A percentile compares a stretch with the other conserved stretches of the same genome.
These are phyloP conservation scores for Melanchra persicariae DNA, from an alignment of 2,888 invertebrate genomes.

Conservation along the genomic window DNA sequence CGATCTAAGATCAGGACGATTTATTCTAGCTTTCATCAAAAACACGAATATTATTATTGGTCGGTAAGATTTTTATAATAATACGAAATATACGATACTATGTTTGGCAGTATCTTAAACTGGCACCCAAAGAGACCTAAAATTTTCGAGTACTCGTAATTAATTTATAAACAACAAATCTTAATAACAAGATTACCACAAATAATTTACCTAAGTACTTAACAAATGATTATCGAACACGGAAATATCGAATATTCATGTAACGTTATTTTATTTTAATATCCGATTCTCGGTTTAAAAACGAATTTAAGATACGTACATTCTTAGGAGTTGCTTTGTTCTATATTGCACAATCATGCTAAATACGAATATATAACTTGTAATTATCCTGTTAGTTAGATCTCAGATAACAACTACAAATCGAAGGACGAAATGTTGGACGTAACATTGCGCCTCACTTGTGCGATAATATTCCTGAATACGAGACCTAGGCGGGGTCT, in stretches of 20 bases:
- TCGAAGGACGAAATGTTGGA: constrained; percentile 62
- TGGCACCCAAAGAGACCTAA: constrained; percentile 58
- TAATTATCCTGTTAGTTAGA: constrained; percentile 18
- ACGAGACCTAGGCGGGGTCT: too few relatives aligned
- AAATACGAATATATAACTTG: constrained; percentile 2
- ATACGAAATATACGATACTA: constrained; percentile 56
- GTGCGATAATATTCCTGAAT: constrained; percentile 34
- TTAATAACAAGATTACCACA: constrained; percentile 49
- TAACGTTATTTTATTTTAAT: constrained; percentile 28
- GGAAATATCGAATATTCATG: constrained; percentile 30
- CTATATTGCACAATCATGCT: constrained; percentile 4
- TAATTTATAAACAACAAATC: constrained; percentile 48
- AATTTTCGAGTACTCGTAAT: constrained; percentile 35
- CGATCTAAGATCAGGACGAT: constrained; percentile 54
- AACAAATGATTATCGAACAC: constrained; percentile 27
- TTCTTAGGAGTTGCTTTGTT: constrained; percentile 35
- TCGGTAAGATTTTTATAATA: constrained; percentile 59
- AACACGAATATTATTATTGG: constrained; percentile 63
- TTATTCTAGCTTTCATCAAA: constrained; percentile 51
- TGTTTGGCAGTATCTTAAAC: constrained; percentile 63
- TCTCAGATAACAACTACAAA: constrained; percentile 40
- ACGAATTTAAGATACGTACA: constrained; percentile 28
- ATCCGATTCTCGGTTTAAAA: constrained; percentile 8
- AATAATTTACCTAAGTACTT: constrained; percentile 39
- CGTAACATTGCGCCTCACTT: constrained; percentile 48